These are phyloP conservation scores for Lichenostomus cassidix DNA, from an alignment of 2,113 vertebrate genomes.

Conservation along the genomic window DNA sequence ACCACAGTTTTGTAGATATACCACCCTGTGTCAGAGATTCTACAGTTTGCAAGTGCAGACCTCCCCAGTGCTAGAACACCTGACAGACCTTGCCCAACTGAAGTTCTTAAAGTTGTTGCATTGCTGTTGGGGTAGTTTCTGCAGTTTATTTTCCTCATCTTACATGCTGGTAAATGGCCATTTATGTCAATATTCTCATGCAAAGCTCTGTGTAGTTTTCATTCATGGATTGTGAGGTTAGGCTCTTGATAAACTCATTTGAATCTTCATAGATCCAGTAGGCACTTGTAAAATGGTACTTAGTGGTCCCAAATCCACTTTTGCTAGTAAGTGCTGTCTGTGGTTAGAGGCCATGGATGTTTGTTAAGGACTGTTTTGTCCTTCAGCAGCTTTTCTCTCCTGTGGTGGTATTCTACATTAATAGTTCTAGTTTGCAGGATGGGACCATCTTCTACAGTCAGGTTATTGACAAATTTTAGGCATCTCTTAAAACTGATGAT, in stretches of 20 bases:
- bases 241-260: background rate
- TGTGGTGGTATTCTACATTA: fast-evolving
- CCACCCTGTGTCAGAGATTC: background rate
- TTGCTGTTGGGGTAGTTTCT: background rate
- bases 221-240: background rate
- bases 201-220: background rate
- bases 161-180: background rate
- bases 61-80: background rate
- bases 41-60: background rate
- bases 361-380: background rate
- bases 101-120: background rate
- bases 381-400: background rate
- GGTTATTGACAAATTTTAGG: background rate
- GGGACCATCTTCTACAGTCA: background rate
- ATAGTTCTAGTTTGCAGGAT: background rate
- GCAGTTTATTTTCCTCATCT: background rate
- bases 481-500: background rate
- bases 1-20: background rate
- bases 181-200: background rate
- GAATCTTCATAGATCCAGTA: background rate
- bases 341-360: background rate
- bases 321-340: background rate
- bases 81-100: background rate
- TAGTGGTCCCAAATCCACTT: background rate
- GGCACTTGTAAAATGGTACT: background rate